A percentile compares a stretch with the other conserved stretches of the same genome.
phyloP scores from a whole-genome alignment of 2,113 vertebrate genomes.

The Clarias gariepinus region DNA sequence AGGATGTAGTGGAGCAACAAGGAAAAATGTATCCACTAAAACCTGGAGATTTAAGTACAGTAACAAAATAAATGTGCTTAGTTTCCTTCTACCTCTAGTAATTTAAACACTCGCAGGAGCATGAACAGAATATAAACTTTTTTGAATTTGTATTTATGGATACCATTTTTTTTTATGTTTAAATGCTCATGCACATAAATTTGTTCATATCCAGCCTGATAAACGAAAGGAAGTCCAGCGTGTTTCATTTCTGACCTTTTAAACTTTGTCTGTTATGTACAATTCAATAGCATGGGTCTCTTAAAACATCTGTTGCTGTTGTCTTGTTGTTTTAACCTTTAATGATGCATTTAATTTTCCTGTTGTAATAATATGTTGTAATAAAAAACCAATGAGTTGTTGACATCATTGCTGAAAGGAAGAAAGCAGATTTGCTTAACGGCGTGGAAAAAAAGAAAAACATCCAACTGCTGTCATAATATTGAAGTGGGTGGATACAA shows the following conservation, averaged over 20 bases:
- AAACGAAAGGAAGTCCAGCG: neutral
- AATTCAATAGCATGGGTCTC: neutral
- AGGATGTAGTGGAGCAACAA: no score
- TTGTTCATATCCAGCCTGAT: neutral
- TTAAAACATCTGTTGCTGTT: neutral
- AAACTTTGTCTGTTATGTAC: neutral
- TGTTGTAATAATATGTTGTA: neutral
- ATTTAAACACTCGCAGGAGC: neutral
- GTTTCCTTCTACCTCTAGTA: neutral
- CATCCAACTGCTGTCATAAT: neutral
- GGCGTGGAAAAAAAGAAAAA: neutral
- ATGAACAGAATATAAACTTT: neutral
- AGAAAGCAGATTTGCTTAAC: slow-evolving; percentile 15
- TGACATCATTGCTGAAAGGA: neutral
- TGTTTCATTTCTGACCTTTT: neutral
- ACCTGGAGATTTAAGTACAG: no score
- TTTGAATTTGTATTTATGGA: neutral
- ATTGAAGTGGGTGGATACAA: neutral
- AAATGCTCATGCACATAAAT: neutral
- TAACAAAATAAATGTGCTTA: no score
- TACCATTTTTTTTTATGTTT: neutral
- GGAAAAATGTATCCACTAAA: no score
- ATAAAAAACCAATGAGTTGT: neutral
- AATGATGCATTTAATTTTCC: neutral
- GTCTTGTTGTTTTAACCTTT: neutral